These are phyloP conservation scores for Trematocara zebra DNA, from an alignment of 2,113 vertebrate genomes.

Conservation along the genomic window DNA sequence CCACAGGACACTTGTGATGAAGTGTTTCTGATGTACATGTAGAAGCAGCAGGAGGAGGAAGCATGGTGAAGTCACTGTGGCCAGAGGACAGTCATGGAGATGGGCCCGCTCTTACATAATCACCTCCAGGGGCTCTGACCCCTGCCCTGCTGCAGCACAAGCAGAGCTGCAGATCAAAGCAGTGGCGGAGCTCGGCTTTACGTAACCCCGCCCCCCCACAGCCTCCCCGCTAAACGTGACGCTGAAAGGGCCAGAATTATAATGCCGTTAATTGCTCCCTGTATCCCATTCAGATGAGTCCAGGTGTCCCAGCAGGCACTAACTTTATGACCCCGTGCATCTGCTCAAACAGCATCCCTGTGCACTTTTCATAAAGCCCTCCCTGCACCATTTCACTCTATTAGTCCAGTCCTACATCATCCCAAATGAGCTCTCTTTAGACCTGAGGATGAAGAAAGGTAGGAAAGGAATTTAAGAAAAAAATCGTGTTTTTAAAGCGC, in stretches of 20 bases:
- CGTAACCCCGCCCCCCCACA: background rate
- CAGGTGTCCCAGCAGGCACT: background rate
- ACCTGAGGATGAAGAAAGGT: background rate
- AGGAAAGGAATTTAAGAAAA: background rate
- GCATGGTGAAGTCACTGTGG: background rate
- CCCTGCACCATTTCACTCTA: background rate
- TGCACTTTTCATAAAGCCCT: background rate
- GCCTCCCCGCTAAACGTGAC: background rate
- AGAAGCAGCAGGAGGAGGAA: background rate
- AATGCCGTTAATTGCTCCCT: background rate
- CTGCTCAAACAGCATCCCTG: constrained; percentile 1
- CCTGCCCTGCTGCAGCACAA: constrained; percentile 6
- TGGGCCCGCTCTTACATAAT: constrained; percentile 18
- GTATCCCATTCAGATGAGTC: background rate
- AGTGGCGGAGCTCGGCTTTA: background rate
- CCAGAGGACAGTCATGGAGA: constrained; percentile 24
- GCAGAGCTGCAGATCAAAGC: constrained; percentile 1
- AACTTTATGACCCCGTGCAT: constrained; percentile 1
- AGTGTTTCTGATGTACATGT: background rate
- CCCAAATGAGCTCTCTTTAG: background rate
- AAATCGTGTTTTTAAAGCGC: background rate
- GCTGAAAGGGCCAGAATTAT: background rate
- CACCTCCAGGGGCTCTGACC: constrained; percentile 21
- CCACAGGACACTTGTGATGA: background rate
- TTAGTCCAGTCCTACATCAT: constrained; percentile 8